Conservation (phyloP, 1,140 invertebrate species). For the Drosophila sproati region DNA sequence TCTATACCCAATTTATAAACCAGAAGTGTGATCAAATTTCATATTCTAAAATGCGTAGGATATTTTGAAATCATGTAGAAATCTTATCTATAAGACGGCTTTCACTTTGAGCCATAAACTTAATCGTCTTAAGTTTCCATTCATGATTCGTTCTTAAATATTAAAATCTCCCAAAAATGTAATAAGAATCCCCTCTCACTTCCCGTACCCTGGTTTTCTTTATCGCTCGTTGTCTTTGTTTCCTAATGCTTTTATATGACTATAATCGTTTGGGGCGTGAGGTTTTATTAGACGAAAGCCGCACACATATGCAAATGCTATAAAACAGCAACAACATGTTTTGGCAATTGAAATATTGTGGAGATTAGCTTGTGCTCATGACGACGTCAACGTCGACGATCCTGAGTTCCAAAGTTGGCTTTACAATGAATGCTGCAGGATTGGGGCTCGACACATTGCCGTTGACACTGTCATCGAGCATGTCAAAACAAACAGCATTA, state of each 20-base stretch:
- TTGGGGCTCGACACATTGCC: constrained; percentile 7
- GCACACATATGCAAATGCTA: constrained; percentile 56
- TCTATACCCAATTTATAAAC: too few relatives aligned
- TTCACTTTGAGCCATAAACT: not conserved
- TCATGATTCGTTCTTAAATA: constrained; percentile 6
- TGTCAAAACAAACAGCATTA: constrained; percentile 84
- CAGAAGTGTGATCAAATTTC: too few relatives aligned
- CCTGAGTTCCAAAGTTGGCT: constrained; percentile 28
- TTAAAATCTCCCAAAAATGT: constrained; percentile 26
- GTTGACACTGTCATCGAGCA: constrained; percentile 77
- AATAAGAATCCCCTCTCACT: not conserved
- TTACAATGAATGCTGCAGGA: constrained; percentile 1
- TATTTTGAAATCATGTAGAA: too few relatives aligned
- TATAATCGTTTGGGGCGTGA: constrained; percentile 31
- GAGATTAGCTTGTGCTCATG: constrained; percentile 43
- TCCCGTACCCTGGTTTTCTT: not conserved
- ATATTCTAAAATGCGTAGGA: too few relatives aligned
- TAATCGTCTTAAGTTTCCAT: not conserved
- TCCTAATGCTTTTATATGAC: constrained; percentile 33
- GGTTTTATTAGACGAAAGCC: constrained; percentile 32
- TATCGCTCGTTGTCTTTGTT: constrained; percentile 31
- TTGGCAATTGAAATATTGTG: constrained; percentile 63
- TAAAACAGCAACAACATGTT: constrained; percentile 56
- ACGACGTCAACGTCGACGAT: constrained; percentile 4
- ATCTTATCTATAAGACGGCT: too few relatives aligned